These are phyloP conservation scores for Otolemur crassicaudatus DNA, from an alignment of 2,797 vertebrate species.

Conservation along the genomic window DNA sequence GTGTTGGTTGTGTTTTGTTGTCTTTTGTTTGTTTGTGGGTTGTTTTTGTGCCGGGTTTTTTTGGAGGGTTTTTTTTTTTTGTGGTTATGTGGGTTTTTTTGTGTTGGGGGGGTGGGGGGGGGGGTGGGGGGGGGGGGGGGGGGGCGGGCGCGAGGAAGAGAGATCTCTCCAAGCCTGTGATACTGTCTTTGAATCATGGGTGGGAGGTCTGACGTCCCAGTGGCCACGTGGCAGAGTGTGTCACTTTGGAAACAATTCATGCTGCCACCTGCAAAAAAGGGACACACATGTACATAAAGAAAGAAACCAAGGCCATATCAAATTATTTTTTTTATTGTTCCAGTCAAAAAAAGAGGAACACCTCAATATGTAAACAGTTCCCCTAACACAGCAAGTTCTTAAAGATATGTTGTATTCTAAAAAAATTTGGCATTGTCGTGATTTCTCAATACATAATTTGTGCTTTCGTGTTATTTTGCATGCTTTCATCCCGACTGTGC, in stretches of 20 bases:
- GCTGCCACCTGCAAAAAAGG: rapidly evolving
- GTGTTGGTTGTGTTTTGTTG: no score
- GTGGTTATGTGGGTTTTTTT: no score
- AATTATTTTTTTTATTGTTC: conserved; percentile 76
- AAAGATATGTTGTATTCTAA: conserved; percentile 71
- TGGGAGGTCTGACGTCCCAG: not conserved
- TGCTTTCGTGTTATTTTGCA: conserved; percentile 74
- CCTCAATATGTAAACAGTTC: conserved; percentile 76
- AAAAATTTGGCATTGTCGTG: conserved; percentile 81
- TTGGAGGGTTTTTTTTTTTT: no score
- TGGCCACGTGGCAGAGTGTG: not conserved
- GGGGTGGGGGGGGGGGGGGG: no score
- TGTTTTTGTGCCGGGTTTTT: no score
- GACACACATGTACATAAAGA: not conserved
- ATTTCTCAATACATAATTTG: conserved; percentile 80
- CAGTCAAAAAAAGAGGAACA: conserved; percentile 76
- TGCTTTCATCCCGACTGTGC: conserved; percentile 72
- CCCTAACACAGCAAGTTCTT: conserved; percentile 73
- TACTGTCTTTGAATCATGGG: rapidly evolving
- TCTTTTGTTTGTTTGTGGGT: no score
- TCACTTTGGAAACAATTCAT: not conserved
- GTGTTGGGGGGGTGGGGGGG: no score
- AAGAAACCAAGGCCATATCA: conserved; percentile 57
- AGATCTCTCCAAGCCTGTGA: not conserved
- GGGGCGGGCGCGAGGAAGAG: not conserved